A percentile compares a stretch with the other conserved stretches of the same genome.
These are phyloP conservation scores for Callosobruchus maculatus DNA, from an alignment of 2,888 invertebrate genomes.

Conservation along the genomic window DNA sequence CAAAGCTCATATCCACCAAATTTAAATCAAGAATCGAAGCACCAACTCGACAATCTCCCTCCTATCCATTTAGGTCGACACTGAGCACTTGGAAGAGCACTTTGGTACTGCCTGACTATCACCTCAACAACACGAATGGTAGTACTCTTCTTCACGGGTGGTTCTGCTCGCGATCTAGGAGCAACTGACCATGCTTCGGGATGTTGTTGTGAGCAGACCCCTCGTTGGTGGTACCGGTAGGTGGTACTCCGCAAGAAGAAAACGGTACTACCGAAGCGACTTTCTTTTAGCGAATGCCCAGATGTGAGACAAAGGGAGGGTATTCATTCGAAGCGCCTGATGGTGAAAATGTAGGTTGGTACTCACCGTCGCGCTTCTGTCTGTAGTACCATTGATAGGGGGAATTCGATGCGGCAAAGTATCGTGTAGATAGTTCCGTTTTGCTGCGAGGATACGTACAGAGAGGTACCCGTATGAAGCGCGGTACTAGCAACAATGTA, in stretches of 20 bases:
- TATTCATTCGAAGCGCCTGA: neutral
- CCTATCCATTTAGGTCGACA: slow-evolving; percentile 28
- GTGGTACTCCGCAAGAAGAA: neutral
- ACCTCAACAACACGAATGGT: neutral
- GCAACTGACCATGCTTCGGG: neutral
- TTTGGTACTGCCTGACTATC: neutral
- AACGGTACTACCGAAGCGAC: neutral
- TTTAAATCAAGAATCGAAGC: slow-evolving; percentile 18
- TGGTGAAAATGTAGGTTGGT: neutral
- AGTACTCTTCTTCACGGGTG: neutral
- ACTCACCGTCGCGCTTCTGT: neutral
- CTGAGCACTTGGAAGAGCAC: neutral
- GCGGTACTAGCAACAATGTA: too few relatives aligned
- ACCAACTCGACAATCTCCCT: slow-evolving; percentile 29
- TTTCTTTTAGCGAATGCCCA: neutral
- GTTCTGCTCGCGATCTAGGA: neutral
- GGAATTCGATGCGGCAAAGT: neutral
- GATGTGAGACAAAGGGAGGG: neutral
- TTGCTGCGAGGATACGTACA: neutral
- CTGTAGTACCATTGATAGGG: neutral
- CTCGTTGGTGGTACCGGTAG: neutral
- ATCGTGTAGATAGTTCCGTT: neutral
- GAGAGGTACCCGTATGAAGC: neutral
- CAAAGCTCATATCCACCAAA: neutral
- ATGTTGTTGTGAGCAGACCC: neutral